A percentile compares a stretch with the other conserved stretches of the same genome.
These are phyloP conservation scores for Oscheius sp. DNA, from an alignment of 2,888 invertebrate species.

Conservation along the genomic window DNA sequence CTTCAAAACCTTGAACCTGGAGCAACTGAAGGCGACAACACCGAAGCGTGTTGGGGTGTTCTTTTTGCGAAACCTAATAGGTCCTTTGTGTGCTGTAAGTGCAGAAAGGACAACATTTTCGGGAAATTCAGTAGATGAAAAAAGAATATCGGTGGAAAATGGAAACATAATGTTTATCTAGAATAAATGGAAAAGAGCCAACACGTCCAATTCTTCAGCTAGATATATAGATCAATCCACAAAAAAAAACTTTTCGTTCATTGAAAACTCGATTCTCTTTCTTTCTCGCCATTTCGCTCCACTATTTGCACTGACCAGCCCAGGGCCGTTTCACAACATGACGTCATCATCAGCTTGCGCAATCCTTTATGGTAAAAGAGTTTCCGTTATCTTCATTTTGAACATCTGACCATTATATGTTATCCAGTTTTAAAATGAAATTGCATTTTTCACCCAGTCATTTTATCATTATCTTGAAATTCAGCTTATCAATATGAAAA, in stretches of 20 bases:
- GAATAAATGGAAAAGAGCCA: too few relatives aligned
- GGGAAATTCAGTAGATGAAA: too few relatives aligned
- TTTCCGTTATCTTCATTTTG: background rate
- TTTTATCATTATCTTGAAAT: background rate
- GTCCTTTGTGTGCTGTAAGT: constrained; percentile 3
- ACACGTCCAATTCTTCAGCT: too few relatives aligned
- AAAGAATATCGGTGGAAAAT: too few relatives aligned
- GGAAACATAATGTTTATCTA: too few relatives aligned
- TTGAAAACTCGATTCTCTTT: too few relatives aligned
- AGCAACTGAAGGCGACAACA: background rate
- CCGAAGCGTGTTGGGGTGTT: background rate
- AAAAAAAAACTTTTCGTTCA: too few relatives aligned
- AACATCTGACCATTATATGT: background rate
- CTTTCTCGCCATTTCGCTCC: too few relatives aligned
- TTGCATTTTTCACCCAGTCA: background rate
- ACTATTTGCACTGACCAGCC: too few relatives aligned
- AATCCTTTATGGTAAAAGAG: background rate
- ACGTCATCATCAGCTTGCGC: constrained; percentile 17
- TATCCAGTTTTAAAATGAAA: background rate
- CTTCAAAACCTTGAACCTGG: constrained; percentile 6
- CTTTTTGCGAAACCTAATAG: constrained; percentile 30
- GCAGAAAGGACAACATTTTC: too few relatives aligned
- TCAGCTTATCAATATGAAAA: too few relatives aligned
- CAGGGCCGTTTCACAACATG: constrained; percentile 7
- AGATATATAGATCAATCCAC: too few relatives aligned